These are phyloP conservation scores for Jordanella pulchra DNA, from an alignment of 2,797 vertebrate genomes.

Conservation along the genomic window DNA sequence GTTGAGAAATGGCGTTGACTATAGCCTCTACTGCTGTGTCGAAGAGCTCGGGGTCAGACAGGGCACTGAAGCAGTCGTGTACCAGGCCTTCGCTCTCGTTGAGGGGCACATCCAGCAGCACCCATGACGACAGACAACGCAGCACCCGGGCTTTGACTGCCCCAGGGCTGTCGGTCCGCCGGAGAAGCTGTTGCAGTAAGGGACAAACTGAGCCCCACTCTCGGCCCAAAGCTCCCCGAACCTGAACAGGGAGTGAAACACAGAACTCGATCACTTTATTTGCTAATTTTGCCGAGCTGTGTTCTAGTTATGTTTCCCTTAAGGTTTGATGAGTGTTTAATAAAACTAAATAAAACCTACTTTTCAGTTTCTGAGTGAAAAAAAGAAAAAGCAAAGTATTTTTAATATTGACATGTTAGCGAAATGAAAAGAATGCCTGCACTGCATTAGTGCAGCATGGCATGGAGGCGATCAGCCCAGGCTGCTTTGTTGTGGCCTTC, in stretches of 20 bases:
- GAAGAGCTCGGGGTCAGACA: constrained; percentile 95
- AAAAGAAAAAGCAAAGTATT: background rate
- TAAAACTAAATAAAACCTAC: background rate
- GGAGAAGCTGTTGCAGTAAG: constrained; percentile 92
- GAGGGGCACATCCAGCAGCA: constrained; percentile 93
- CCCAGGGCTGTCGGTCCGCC: constrained; percentile 90
- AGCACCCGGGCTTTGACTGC: constrained; percentile 94
- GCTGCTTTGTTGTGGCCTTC: background rate
- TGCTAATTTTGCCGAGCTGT: background rate
- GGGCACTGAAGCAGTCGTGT: constrained; percentile 90
- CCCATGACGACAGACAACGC: constrained; percentile 98
- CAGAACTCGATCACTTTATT: constrained; percentile 5
- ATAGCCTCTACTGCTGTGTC: constrained; percentile 97
- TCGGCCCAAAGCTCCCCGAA: constrained; percentile 89
- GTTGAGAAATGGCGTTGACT: constrained; percentile 97
- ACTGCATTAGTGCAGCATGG: too few species aligned
- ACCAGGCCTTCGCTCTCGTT: constrained; percentile 93
- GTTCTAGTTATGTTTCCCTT: background rate
- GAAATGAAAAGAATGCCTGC: background rate
- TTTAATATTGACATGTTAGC: background rate
- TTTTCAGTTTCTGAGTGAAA: background rate
- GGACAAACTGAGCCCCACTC: constrained; percentile 94
- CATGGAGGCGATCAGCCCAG: background rate
- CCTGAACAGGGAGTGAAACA: constrained; percentile 69
- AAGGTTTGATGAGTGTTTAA: background rate